Conservation (phyloP, 37 sponge, comb jelly and placozoan genomes). For the Lycopodina hypogea region DNA sequence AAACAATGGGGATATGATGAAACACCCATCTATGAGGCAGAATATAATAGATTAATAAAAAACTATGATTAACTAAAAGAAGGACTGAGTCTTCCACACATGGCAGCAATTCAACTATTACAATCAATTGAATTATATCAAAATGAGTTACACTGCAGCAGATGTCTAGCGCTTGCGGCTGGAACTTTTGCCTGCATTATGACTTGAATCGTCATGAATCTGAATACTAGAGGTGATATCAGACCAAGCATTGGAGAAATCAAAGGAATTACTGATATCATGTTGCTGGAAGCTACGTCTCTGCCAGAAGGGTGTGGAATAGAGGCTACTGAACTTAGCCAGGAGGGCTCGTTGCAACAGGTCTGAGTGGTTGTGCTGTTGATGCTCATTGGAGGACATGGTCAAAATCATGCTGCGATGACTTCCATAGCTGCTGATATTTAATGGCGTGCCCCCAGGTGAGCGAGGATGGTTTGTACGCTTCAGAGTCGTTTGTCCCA, state of each 20-base stretch:
- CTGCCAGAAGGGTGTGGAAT: slow-evolving; percentile 42
- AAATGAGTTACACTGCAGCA: no score
- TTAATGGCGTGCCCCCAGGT: slow-evolving; percentile 18
- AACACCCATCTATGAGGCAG: no score
- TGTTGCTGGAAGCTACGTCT: not conserved
- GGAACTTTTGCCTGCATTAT: no score
- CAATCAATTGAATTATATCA: no score
- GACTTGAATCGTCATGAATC: slow-evolving; percentile 26
- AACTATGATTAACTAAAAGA: no score
- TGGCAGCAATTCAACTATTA: no score
- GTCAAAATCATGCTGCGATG: not conserved
- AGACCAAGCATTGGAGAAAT: slow-evolving; percentile 44
- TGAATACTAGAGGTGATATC: slow-evolving; percentile 27
- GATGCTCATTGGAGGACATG: not conserved
- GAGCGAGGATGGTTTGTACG: slow-evolving; percentile 19
- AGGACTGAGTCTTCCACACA: no score
- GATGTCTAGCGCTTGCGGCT: no score
- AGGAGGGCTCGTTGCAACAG: slow-evolving; percentile 47
- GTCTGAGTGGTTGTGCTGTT: slow-evolving; percentile 19
- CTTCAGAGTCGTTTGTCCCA: slow-evolving; percentile 20
- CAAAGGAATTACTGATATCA: slow-evolving; percentile 17
- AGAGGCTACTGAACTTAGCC: slow-evolving; percentile 39
- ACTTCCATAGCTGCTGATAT: not conserved
- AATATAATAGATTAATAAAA: no score
- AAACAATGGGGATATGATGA: no score